Evolutionary conservation across 2,797 vertebrate genomes (phyloP), one percentile per base, ranked within the genome.

Genomic region (Melanotaenia maccullochi): DNA sequence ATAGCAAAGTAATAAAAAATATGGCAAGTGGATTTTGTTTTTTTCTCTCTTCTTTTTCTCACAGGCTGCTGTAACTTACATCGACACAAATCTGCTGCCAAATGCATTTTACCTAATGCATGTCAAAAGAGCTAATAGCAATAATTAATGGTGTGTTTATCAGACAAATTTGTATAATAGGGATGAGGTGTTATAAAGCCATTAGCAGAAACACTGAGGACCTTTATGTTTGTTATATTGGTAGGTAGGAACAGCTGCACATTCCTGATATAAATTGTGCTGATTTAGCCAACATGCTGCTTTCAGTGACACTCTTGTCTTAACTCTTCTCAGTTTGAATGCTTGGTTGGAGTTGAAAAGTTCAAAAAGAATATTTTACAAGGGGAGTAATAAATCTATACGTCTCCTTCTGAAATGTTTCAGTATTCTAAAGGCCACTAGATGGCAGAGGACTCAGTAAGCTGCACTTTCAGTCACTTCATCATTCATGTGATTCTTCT

Each of bases 361-460:
- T 20, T 5, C n/a, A 30, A 18, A 14, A 20, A 9, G 7, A 69
- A 65, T 67, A 38, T 51, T 42, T 24, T 67, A 4, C 20, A 20
- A 24, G 40, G 42, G 9, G 1, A 11, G 52, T 6, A 38, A 24
- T 73, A 3, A 60, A 4, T 47, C 74, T 5, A 55, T 16, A 55
- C 4, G 52, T 28, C 25, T 55, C 24, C 25, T 1, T 55, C 24
- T 28, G 36, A 44, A 40, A 47, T 61, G 42, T 11, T 13, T 36
- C 3, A 63, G 38, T 47, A 20, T 9, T 57, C 33, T 35, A 6
- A 13, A 60, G 40, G 40, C 91, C 93, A 87, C 84, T 85, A 91
- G 92, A 72, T 90, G 91, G 91, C 89, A 75, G 78, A 65, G 49
- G 35, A 64, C 63, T 74, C 79, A 5, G 25, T 38, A 42, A 66